Base-by-base conservation (phyloP, 2,113 vertebrate species). In the Hucho hucho region DNA sequence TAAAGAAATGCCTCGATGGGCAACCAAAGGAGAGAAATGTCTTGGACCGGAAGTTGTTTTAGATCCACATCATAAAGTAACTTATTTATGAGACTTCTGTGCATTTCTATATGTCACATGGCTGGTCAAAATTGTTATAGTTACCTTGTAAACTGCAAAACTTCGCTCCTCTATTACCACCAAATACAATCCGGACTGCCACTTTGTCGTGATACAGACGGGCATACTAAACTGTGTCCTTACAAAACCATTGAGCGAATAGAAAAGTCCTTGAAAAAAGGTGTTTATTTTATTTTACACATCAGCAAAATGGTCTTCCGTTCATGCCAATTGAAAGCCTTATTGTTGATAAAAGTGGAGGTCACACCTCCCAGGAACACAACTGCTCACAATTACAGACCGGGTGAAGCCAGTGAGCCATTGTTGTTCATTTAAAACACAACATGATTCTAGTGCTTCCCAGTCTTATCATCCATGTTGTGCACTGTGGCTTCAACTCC, bases 311-410 rank as follows among this genome's bases (percentile, higher is more conserved):
- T 73, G 79, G 79, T 80, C 79, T 80, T 80, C 79, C 79, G 76
- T 76, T 70, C 29, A 76, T 65, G 64, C 74, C 79, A 76, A 61
- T 65, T 71, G 53, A 73, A 76, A 80, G 79, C 79, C 79, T 80
- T 80, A 80, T 26, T 14, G 56, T 65, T 61, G 32, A 47, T 63
- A 22, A 28, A 32, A 37, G 29, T 29, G n/a, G 59, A 73, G 69
- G 65, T 32, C 76, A 49, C 61, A 49, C 67, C 64, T 78, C 70
- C 64, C 63, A 69, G 24, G 28, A 25, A 65, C 64, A 67, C 74
- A 24, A 68, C 64, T 59, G 32, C 43, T 66, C 56, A 47, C 69
- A 32, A 43, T 67, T 25, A 66, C 64, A 29, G 63, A 64, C 29
- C 18, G 29, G 47, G 46, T 53, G 12, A 53, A 53, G 49, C 49